Conservation (phyloP, 23 tunicate genomes). For the Styela clava region DNA sequence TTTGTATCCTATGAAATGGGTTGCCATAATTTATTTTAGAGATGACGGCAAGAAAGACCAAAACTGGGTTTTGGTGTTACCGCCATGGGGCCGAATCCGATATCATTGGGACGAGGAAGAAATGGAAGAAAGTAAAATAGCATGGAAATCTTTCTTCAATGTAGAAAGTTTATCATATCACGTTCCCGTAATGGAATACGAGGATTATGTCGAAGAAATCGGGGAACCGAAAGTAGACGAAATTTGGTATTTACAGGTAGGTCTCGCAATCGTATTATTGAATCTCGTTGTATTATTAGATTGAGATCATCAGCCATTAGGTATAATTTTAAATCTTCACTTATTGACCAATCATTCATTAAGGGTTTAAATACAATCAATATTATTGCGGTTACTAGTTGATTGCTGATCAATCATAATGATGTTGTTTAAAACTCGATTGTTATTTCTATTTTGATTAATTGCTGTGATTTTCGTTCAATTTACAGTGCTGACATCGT, state of each 20-base stretch:
- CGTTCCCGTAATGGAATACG: slow-evolving; percentile 95
- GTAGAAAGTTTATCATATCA: slow-evolving; percentile 53
- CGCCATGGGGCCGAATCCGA: slow-evolving; percentile 99
- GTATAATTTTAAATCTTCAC: no score
- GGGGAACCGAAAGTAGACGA: slow-evolving; percentile 88
- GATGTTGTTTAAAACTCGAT: no score
- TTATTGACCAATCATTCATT: no score
- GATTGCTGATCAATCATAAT: no score
- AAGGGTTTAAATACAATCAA: no score
- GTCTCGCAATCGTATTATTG: not conserved
- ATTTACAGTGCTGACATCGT: no score
- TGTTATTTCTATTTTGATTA: no score
- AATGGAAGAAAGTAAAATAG: slow-evolving; percentile 75
- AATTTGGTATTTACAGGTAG: slow-evolving; percentile 91
- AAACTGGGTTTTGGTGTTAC: slow-evolving; percentile 95
- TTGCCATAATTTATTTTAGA: not conserved
- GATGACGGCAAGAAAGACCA: not conserved
- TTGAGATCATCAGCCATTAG: no score
- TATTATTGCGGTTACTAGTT: no score
- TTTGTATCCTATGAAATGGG: no score
- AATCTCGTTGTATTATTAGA: no score
- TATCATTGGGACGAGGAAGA: slow-evolving; percentile 95
- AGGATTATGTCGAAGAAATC: slow-evolving; percentile 91
- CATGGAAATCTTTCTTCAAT: slow-evolving; percentile 82
- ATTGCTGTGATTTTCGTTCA: no score